phyloP scores from a whole-genome alignment of 1,140 invertebrate genomes.

The Micrasema minimum region DNA sequence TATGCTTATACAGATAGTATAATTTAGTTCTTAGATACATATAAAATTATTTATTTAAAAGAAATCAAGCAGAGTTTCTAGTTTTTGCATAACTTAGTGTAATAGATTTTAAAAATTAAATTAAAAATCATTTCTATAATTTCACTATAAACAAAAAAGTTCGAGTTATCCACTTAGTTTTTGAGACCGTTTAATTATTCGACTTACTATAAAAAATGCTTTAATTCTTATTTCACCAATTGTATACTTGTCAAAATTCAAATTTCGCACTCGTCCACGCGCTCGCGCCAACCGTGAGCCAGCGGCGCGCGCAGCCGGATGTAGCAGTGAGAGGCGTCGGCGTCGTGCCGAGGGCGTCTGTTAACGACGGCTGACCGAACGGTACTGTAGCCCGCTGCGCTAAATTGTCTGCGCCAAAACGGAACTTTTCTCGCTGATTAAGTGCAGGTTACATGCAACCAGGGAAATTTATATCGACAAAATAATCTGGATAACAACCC shows the following conservation, averaged over 20 bases:
- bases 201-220: no score
- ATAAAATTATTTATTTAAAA: no score
- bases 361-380: slow-evolving; percentile 13
- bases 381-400: slow-evolving; percentile 23
- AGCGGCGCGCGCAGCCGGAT: slow-evolving; percentile 14
- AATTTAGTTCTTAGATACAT: no score
- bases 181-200: no score
- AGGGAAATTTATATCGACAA: not conserved
- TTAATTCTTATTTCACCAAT: no score
- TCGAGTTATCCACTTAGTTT: no score
- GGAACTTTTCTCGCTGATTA: not conserved
- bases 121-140: no score
- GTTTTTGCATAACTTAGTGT: no score
- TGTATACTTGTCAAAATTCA: slow-evolving; percentile 9
- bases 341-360: slow-evolving; percentile 17
- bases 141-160: no score
- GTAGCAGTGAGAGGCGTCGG: not conserved
- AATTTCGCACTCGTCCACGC: slow-evolving; percentile 18
- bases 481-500: not conserved
- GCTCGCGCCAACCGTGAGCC: slow-evolving; percentile 19
- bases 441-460: not conserved
- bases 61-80: no score
- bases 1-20: no score
- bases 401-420: slow-evolving; percentile 35
- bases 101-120: no score